Evolutionary conservation across 2,888 invertebrate species (phyloP).

Genomic region (Asteroscopus sphinx): DNA sequence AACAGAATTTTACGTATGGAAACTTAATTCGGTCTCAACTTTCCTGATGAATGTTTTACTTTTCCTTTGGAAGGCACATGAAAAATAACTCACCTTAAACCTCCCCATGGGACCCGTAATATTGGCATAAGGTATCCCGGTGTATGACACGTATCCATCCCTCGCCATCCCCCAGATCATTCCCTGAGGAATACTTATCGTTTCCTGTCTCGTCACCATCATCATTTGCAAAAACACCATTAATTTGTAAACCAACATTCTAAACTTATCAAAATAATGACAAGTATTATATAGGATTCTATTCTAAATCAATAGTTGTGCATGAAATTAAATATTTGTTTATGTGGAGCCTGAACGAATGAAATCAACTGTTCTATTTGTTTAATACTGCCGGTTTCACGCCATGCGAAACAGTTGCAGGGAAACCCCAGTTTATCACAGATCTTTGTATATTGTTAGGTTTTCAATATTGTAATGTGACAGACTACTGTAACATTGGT

Average conservation of each 20-base stretch:
- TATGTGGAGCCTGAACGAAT: no score
- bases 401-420: constrained; percentile 1
- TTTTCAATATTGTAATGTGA: constrained; percentile 23
- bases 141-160: constrained; percentile 76
- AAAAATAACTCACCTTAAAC: constrained; percentile 77
- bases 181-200: constrained; percentile 77
- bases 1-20: no score
- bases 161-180: constrained; percentile 67
- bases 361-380: not conserved
- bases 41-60: no score
- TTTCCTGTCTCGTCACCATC: constrained; percentile 56
- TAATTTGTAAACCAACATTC: constrained; percentile 38
- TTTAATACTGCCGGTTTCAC: not conserved
- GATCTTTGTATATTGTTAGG: constrained; percentile 7
- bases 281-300: no score
- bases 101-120: constrained; percentile 58
- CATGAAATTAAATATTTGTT: no score
- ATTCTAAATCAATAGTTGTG: no score
- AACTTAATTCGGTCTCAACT: no score
- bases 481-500: not conserved
- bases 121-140: constrained; percentile 80
- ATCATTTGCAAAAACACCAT: constrained; percentile 43
- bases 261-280: no score
- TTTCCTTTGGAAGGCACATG: not conserved
- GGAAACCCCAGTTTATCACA: constrained; percentile 20